Evolutionary conservation across 2,888 invertebrate species (phyloP), one percentile per base, ranked within the genome.

Genomic region (Belgica antarctica): DNA sequence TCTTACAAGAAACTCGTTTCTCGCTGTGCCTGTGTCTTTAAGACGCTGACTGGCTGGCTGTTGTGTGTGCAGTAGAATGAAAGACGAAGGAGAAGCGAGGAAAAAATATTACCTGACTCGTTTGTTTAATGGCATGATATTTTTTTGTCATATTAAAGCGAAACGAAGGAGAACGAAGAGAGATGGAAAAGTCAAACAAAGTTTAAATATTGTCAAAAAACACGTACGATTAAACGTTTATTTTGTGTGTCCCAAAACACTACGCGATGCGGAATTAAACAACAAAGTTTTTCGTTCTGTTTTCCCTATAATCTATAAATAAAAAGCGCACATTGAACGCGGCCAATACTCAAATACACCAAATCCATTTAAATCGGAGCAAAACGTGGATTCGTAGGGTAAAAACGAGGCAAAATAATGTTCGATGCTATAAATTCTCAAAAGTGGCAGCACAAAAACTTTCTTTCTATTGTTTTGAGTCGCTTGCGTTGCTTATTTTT

Each of bases 21-120:
- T 47, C 65, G 28, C 46, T 27, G 47, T 25, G 47, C 65, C 22
- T 28, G 62, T 31, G 36, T 19, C 27, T 52, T 52, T 19, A 22
- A 52, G 52, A 52, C 52, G 52, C 7, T n/a, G n/a, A n/a, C n/a
- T n/a, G n/a, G n/a, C n/a, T n/a, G n/a, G n/a, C n/a, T 52, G 52
- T 52, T 52, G 63, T 63, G 63, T 63, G 28, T 24, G 46, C 31
- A 31, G 19, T 27, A 68, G 47, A 57, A 47, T 47, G 68, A 68
- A 27, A 47, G n/a, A 5, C 15, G n/a, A 22, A 19, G 28, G 52
- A 68, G 12, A 17, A 66, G n/a, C n/a, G n/a, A n/a, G n/a, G n/a
- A 68, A 52, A 68, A 57, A 68, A 57, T 31, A 68, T 68, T 68
- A 68, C 68, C 68, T 68, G 68, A 68, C 68, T 68, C 68, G 68